These are phyloP conservation scores for Pseudochromis fuscus DNA, from an alignment of 2,797 vertebrate genomes.

Conservation along the genomic window DNA sequence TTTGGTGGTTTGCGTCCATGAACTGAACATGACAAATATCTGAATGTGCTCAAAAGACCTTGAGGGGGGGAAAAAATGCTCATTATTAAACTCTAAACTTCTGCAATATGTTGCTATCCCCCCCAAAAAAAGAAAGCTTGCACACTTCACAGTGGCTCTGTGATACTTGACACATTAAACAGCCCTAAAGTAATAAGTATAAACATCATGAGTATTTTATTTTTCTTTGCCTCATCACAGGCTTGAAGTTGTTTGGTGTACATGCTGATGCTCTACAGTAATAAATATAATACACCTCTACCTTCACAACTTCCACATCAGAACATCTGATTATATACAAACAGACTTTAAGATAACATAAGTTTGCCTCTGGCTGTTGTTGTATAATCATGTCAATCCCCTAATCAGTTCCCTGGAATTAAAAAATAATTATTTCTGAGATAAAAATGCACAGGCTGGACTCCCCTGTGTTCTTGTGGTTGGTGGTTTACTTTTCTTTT, in stretches of 20 bases:
- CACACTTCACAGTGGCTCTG: neutral
- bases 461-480: constrained; percentile 1
- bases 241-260: constrained; percentile 1
- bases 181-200: neutral
- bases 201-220: neutral
- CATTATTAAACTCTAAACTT: constrained; percentile 17
- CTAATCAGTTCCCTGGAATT: constrained; percentile 11
- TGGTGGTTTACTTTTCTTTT: constrained; percentile 15
- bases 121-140: neutral
- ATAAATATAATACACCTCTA: neutral
- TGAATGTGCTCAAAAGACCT: constrained; percentile 15
- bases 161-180: neutral
- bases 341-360: neutral
- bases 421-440: neutral
- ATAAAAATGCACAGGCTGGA: neutral
- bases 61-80: constrained; percentile 6
- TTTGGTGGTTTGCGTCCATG: constrained; percentile 27
- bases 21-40: constrained; percentile 33
- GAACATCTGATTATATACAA: neutral
- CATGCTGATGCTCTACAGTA: constrained; percentile 5
- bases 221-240: neutral
- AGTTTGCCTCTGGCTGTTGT: neutral
- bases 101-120: neutral
- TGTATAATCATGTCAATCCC: constrained; percentile 21
- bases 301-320: neutral